Evolutionary conservation across 1,140 invertebrate genomes (phyloP).

Genomic region (Tribolium madens): DNA sequence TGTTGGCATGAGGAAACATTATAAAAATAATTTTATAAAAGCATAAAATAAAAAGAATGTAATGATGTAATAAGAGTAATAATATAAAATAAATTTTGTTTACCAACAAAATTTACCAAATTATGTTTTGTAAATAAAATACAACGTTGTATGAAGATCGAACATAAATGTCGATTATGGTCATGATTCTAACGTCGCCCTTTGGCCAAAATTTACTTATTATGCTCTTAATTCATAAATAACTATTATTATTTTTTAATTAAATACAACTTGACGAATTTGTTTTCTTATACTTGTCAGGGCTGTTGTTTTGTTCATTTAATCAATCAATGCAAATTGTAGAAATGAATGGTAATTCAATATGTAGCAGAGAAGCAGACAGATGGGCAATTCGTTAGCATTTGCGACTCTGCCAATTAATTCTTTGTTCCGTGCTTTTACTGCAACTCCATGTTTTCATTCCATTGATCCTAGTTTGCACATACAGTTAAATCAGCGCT

Average conservation of each 20-base stretch:
- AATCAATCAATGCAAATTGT: constrained; percentile 41
- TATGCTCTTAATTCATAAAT: no score
- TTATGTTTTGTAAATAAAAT: no score
- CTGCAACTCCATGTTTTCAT: constrained; percentile 40
- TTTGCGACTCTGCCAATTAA: constrained; percentile 47
- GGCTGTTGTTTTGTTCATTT: constrained; percentile 29
- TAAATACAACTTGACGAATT: neutral
- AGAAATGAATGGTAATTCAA: constrained; percentile 46
- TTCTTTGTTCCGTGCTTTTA: constrained; percentile 42
- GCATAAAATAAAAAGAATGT: neutral
- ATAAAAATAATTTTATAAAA: constrained; percentile 32
- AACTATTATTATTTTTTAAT: no score
- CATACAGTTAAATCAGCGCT: constrained; percentile 32
- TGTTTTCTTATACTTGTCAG: constrained; percentile 1
- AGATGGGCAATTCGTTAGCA: constrained; percentile 48
- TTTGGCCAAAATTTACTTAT: no score
- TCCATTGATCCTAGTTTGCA: constrained; percentile 46
- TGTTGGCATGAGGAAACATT: neutral
- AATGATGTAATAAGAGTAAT: neutral
- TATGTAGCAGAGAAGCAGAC: constrained; percentile 41
- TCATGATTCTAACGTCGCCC: no score
- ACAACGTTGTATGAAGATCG: no score
- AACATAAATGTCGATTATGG: no score
- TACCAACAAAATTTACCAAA: neutral
- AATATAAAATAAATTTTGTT: neutral